A percentile compares a stretch with the other conserved stretches of the same genome.
Evolutionary conservation across 2,888 invertebrate species (phyloP).

Genomic region (Plemyria rubiginata): DNA sequence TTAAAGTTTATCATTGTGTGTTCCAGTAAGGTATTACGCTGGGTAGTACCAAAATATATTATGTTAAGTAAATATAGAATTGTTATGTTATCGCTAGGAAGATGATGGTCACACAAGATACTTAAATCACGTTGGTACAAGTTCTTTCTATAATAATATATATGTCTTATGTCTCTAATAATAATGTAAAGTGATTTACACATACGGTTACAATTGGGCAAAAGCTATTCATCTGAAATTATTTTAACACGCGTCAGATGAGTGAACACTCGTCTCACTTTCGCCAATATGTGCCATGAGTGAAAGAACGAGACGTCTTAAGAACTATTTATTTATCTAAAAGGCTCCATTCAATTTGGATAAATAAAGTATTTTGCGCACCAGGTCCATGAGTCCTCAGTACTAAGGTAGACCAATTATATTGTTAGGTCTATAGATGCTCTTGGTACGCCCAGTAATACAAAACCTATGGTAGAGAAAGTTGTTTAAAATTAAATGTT

Average conservation of each 20-base stretch:
- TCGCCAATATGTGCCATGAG: constrained; percentile 28
- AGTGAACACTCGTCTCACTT: constrained; percentile 21
- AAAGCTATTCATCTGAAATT: constrained; percentile 1
- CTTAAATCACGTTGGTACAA: constrained; percentile 28
- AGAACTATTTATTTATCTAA: constrained; percentile 1
- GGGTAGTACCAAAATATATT: constrained; percentile 61
- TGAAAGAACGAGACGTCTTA: constrained; percentile 23
- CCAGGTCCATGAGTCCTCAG: constrained; percentile 13
- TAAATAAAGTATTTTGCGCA: constrained; percentile 4
- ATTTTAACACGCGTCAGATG: background rate
- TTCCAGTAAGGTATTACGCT: constrained; percentile 71
- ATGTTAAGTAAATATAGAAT: constrained; percentile 44
- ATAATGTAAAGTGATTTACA: background rate
- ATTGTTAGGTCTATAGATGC: constrained; percentile 32
- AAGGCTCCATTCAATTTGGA: background rate
- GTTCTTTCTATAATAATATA: background rate
- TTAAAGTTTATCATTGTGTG: constrained; percentile 80
- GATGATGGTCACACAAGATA: constrained; percentile 25
- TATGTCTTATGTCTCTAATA: background rate
- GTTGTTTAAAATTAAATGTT: constrained; percentile 76
- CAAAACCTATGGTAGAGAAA: constrained; percentile 70
- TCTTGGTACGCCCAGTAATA: constrained; percentile 58
- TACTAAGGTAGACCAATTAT: constrained; percentile 32
- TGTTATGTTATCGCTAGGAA: constrained; percentile 38
- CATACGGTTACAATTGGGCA: constrained; percentile 3